Evolutionary conservation across 2,888 invertebrate species (phyloP).

Genomic region (Drosophila dives): DNA sequence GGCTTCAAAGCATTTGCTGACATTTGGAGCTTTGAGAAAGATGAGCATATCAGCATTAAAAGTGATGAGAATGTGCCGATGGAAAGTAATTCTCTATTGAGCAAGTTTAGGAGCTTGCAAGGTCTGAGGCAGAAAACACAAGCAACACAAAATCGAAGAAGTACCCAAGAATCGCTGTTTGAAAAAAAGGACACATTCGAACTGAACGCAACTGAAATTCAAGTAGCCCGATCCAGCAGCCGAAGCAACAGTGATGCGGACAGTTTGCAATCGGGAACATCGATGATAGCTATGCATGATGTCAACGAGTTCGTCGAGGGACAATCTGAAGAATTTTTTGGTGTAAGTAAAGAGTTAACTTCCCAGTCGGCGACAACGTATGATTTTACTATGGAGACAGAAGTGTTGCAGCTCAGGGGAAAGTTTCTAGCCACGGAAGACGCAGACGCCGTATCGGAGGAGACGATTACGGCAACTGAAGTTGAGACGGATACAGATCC

Average conservation of each 20-base stretch:
- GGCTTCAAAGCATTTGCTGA: slow-evolving; percentile 77
- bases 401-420: slow-evolving; percentile 51
- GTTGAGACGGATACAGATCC: slow-evolving; percentile 12
- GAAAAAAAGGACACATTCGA: not conserved
- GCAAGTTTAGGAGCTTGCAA: slow-evolving; percentile 66
- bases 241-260: slow-evolving; percentile 51
- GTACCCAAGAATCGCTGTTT: not conserved
- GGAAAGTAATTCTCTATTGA: slow-evolving; percentile 67
- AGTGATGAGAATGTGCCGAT: slow-evolving; percentile 53
- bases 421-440: not conserved
- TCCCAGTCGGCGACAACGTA: slow-evolving; percentile 38
- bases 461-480: slow-evolving; percentile 4
- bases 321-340: slow-evolving; percentile 18
- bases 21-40: slow-evolving; percentile 76
- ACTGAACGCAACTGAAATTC: not conserved
- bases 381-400: slow-evolving; percentile 50
- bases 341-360: slow-evolving; percentile 55
- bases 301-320: slow-evolving; percentile 50
- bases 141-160: not conserved
- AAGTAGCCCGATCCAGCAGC: slow-evolving; percentile 10
- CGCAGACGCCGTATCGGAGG: not conserved
- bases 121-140: slow-evolving; percentile 31
- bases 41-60: slow-evolving; percentile 63
- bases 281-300: slow-evolving; percentile 61
- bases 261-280: slow-evolving; percentile 59